These are phyloP conservation scores for Miniopterus natalensis DNA, from an alignment of 2,113 vertebrate species.

Conservation along the genomic window DNA sequence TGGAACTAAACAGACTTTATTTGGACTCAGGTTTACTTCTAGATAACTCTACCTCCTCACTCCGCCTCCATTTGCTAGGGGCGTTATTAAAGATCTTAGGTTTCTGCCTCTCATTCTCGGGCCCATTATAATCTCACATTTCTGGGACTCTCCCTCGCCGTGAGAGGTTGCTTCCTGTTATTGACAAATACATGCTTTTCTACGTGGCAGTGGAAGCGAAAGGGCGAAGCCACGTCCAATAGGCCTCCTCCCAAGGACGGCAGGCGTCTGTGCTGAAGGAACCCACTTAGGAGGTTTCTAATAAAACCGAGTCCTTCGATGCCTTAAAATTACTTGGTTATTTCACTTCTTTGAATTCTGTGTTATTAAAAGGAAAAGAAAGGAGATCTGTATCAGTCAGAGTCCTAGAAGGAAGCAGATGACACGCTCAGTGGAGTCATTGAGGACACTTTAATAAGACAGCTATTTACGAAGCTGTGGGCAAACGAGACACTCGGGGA, in stretches of 20 bases:
- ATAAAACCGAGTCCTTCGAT: neutral
- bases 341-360: neutral
- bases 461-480: too few relatives aligned
- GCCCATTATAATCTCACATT: neutral
- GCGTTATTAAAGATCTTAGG: neutral
- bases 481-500: too few relatives aligned
- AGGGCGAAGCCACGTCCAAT: neutral
- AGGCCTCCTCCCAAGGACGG: neutral
- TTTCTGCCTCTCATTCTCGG: neutral
- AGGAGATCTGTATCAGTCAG: neutral
- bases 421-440: neutral
- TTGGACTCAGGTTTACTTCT: neutral
- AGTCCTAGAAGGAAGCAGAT: neutral
- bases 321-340: neutral
- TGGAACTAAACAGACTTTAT: neutral
- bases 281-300: neutral
- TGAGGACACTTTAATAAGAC: neutral
- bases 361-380: neutral
- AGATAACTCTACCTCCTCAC: neutral
- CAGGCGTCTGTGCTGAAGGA: neutral
- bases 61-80: neutral
- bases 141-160: neutral
- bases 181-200: neutral
- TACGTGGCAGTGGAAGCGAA: neutral
- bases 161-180: neutral